Percentiles rank a stretch among this genome's conserved stretches.
Conservation (phyloP, 2,797 vertebrate species). For the Micromesistius poutassou region DNA sequence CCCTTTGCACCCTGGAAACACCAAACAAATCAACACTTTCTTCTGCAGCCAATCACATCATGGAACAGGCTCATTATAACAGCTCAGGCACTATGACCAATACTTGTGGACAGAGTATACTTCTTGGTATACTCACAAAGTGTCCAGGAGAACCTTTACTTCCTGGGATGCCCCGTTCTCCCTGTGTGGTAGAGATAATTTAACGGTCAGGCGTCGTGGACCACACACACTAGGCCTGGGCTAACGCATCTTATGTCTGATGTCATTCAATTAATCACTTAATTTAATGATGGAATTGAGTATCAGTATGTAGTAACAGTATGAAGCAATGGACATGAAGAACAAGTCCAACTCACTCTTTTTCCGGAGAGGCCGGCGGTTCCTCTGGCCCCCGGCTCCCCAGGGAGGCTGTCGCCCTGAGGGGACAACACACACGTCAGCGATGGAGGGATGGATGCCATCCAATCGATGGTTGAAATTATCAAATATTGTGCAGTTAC, state of each 20-base stretch:
- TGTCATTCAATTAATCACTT: too few relatives aligned
- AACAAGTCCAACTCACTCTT: conserved; percentile 64
- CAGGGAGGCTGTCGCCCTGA: conserved; percentile 77
- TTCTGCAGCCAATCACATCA: neutral
- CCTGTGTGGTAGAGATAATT: conserved; percentile 60
- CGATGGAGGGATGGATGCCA: too few relatives aligned
- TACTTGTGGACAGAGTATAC: neutral
- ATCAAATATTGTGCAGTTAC: conserved; percentile 46
- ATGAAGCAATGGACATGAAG: too few relatives aligned
- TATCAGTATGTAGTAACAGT: too few relatives aligned
- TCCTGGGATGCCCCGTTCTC: conserved; percentile 75
- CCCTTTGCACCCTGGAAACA: conserved; percentile 79
- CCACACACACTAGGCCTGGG: neutral
- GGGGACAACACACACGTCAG: conserved; percentile 20
- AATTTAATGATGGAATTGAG: too few relatives aligned
- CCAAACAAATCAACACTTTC: neutral
- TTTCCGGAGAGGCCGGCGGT: conserved; percentile 74
- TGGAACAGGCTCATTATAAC: neutral
- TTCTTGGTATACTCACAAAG: conserved; percentile 64
- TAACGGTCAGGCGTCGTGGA: neutral
- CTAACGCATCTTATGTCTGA: neutral
- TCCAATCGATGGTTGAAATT: neutral
- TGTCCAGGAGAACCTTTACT: conserved; percentile 68
- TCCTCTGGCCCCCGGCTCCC: conserved; percentile 77
- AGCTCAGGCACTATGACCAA: neutral